Evolutionary conservation across 2,888 invertebrate species (phyloP).

Genomic region (Apantesis nais): DNA sequence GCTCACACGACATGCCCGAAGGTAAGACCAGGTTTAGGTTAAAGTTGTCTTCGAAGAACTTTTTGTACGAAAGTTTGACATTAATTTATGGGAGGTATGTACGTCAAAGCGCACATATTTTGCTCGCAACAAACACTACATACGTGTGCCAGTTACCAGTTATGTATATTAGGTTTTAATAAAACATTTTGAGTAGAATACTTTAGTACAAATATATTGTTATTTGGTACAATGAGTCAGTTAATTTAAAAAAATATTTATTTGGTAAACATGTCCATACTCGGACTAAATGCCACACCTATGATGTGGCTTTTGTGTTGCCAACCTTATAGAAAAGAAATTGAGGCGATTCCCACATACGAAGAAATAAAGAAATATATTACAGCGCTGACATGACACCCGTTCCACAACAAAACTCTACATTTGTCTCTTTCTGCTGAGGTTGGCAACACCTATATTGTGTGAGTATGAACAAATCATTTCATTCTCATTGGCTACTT

Average conservation of each 20-base stretch:
- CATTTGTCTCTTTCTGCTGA: no score
- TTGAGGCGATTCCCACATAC: no score
- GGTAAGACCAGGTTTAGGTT: neutral
- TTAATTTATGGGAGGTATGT: neutral
- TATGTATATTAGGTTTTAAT: neutral
- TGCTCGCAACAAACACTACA: neutral
- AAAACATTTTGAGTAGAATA: no score
- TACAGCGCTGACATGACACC: no score
- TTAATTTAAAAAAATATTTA: neutral
- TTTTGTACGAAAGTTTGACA: neutral
- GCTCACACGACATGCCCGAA: neutral
- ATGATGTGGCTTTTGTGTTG: neutral
- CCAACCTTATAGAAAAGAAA: neutral
- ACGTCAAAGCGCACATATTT: neutral
- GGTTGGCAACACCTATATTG: no score
- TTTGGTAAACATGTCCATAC: no score
- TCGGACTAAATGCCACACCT: no score
- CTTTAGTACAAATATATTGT: no score
- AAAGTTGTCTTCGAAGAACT: neutral
- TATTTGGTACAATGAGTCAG: neutral
- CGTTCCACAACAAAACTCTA: no score
- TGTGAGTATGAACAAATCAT: no score
- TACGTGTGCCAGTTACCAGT: neutral
- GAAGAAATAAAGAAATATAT: no score
- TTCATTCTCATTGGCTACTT: neutral